phyloP scores from a whole-genome alignment of 2,888 invertebrate species.

The Ditula angustiorana region DNA sequence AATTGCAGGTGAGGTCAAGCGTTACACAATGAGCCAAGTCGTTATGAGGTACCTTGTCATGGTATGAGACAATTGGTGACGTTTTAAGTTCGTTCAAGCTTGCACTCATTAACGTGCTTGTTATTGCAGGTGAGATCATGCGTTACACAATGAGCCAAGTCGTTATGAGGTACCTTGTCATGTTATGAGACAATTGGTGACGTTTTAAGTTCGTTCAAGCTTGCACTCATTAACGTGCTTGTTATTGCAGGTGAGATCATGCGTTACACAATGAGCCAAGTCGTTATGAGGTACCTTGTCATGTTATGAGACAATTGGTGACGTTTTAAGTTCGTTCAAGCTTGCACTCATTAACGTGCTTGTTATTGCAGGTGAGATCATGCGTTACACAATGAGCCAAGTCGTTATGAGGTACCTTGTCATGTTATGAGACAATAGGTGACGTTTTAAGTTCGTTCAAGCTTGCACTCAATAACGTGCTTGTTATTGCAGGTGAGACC shows the following conservation, averaged over 20 bases:
- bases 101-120: no score
- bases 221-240: no score
- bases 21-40: neutral
- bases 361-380: slow-evolving; percentile 90
- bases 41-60: no score
- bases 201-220: no score
- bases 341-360: slow-evolving; percentile 94
- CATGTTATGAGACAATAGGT: neutral
- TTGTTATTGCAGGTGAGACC: neutral
- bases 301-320: no score
- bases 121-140: neutral
- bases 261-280: no score
- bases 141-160: neutral
- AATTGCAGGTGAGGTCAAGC: slow-evolving; percentile 87
- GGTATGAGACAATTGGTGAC: neutral
- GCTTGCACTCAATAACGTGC: no score
- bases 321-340: no score
- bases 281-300: no score
- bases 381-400: neutral
- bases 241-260: no score
- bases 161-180: neutral
- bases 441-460: neutral
- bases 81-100: neutral
- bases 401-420: no score
- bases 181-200: neutral